Evolutionary conservation across 2,797 vertebrate genomes (phyloP), one percentile per base, ranked within the genome.

Genomic region (Borostomias antarcticus): DNA sequence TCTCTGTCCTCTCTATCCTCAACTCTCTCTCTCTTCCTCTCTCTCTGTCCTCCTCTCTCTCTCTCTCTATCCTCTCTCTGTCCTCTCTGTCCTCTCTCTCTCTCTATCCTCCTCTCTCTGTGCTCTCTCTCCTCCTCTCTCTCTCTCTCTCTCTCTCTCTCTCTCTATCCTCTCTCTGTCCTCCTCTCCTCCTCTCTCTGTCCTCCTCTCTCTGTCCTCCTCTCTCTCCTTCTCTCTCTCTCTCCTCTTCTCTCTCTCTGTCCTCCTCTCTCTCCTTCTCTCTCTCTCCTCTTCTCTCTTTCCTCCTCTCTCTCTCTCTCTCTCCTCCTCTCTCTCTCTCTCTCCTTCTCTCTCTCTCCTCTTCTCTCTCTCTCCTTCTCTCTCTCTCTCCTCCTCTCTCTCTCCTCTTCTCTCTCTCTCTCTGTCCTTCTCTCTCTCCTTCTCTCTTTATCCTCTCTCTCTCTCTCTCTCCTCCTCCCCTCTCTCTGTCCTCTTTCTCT

Each of bases 241-340:
- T 59, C 35, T 37, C 4, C 4, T 37, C 35, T 37, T 13, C 2
- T 35, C 0, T 35, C 33, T 35, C 45, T 62, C 28, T 47, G 32
- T 63, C 64, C 56, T 9, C 40, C 40, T 13, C 23, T 68, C 66
- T 64, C 60, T 80, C 53, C 30, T 58, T 71, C 35, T 69, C 28
- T 71, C 54, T 73, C 43, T 59, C 35, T 37, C 4, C 4, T 37
- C 35, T 37, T 13, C 2, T 35, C 0, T 35, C 33, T 35, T 11
- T 35, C 33, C 11, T 11, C 11, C 33, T 35, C 33, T 35, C 33
- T 35, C 33, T 35, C 33, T 35, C 33, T 35, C 33, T 35, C 33
- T 35, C 33, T 35, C 1, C 6, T 13, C 15, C 37, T 40, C 8
- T 40, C 37, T 40, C 37, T 15, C 11, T 40, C 11, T 40, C 37